Evolutionary conservation across 2,888 invertebrate genomes (phyloP).

Genomic region (Bimastos eiseni): DNA sequence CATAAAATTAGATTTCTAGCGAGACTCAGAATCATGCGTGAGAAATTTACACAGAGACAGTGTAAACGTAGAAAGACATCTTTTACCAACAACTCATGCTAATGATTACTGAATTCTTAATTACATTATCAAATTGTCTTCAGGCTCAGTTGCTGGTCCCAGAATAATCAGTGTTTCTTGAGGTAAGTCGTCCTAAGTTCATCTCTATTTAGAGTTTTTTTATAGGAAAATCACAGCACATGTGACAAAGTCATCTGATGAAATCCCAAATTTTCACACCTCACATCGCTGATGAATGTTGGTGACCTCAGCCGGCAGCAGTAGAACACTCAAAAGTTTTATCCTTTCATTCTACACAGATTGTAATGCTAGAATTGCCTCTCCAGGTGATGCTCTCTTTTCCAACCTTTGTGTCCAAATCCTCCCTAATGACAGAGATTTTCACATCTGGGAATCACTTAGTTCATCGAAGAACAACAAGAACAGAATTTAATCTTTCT

Average conservation of each 20-base stretch:
- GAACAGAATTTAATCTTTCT: no score
- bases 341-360: background rate
- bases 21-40: background rate
- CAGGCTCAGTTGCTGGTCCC: background rate
- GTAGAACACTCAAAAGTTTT: background rate
- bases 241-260: background rate
- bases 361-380: background rate
- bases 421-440: no score
- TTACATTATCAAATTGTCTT: background rate
- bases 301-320: background rate
- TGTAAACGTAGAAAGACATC: background rate
- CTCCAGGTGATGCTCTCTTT: no score
- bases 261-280: background rate
- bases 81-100: background rate
- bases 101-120: background rate
- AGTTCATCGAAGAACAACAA: no score
- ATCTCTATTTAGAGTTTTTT: background rate
- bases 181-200: no score
- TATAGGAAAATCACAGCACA: background rate
- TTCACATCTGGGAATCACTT: no score
- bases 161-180: no score
- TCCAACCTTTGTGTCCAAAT: background rate
- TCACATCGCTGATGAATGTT: background rate
- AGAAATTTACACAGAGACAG: background rate
- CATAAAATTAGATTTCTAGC: background rate